Base-by-base conservation (phyloP, 2,888 invertebrate genomes). In the Chrysotoxum bicinctum region DNA sequence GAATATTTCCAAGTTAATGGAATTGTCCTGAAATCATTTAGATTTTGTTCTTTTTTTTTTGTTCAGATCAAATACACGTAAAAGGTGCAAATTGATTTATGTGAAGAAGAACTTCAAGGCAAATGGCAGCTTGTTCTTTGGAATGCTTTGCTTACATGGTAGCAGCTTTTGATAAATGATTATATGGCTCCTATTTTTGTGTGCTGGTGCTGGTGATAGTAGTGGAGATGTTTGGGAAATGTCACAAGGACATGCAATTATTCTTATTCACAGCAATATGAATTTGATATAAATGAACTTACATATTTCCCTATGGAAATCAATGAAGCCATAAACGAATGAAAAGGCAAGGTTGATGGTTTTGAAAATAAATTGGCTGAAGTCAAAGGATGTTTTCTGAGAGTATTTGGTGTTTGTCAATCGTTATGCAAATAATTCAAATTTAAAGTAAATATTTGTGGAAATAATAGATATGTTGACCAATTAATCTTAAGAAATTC, bases 271-370 rank as follows among this genome's bases (percentile, higher is more conserved):
- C 37, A 9, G n/a, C 14, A 23, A 54, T 52, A 62, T 52, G 50
- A 12, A 19, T 43, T 48, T 12, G 9, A 12, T 62, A 62, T 16
- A 54, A 60, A 70, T 70, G 26, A 52, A 32, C 14, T 62, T 19
- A 26, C 10, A 69, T 48, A 62, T 62, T 52, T 68, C 68, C 52
- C 76, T 8, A 19, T 68, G 69, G 77, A 70, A 77, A 77, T 69
- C 77, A 70, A 54, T 43, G 32, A 35, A 35, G 19, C 43, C 69
- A n/a, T 50, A 50, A 14, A 50, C 23, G 1, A 14, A 19, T 19
- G 43, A 16, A 16, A n/a, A 43, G 8, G 2, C 9, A 5, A 45
- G 45, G 45, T 26, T 54, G 54, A 14, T 58, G 19, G 58, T 58
- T 37, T 19, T 37, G 35, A 21, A 58, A 37, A 37, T 37, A 58